Percentiles rank a stretch among this genome's conserved stretches.
phyloP scores from a whole-genome alignment of 1,140 invertebrate species.

The Orius insidiosus region DNA sequence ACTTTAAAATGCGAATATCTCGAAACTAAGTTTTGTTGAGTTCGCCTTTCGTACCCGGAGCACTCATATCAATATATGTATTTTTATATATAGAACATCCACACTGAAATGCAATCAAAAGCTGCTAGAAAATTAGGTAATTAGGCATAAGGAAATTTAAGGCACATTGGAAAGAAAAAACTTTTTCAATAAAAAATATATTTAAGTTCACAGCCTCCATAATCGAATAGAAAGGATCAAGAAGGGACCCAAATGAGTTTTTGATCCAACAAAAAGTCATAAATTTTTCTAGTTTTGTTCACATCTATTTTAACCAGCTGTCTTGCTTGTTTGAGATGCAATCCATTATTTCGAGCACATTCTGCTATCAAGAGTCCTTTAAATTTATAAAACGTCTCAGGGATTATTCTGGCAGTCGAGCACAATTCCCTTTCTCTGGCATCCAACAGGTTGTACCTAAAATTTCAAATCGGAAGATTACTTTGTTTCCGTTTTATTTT shows the following conservation, averaged over 20 bases:
- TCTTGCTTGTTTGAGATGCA: conserved; percentile 63
- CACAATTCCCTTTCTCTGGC: conserved; percentile 57
- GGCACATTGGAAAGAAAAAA: no score
- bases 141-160: no score
- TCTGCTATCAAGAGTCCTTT: conserved; percentile 54
- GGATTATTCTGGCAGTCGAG: conserved; percentile 50
- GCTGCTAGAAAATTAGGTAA: no score
- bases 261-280: conserved; percentile 58
- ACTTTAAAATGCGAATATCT: no score
- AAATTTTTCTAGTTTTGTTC: conserved; percentile 80
- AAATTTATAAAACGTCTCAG: conserved; percentile 59
- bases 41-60: no score
- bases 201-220: neutral
- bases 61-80: no score
- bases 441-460: conserved; percentile 43
- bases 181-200: no score
- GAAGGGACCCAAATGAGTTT: conserved; percentile 18
- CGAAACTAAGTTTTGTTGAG: no score
- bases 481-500: no score
- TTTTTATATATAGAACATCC: no score
- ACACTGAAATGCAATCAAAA: no score
- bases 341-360: conserved; percentile 46
- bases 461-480: no score
- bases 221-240: neutral
- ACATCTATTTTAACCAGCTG: conserved; percentile 79